Percentiles rank a stretch among this genome's conserved stretches.
Conservation (phyloP, 1,140 invertebrate species). For the Ectropis grisescens region DNA sequence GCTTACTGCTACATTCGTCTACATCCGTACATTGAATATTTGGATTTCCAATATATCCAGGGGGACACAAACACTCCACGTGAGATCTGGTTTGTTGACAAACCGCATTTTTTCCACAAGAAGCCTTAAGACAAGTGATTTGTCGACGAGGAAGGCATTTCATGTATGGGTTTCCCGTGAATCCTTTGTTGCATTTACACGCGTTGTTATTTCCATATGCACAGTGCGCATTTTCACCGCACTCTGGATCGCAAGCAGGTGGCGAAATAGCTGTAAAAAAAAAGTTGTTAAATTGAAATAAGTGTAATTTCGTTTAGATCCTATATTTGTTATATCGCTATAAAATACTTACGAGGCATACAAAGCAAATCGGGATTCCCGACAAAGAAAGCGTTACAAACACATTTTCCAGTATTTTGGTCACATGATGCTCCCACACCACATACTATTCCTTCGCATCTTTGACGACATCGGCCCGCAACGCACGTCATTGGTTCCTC, state of each 20-base stretch:
- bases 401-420: conserved; percentile 82
- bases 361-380: conserved; percentile 91
- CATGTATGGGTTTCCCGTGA: conserved; percentile 88
- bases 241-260: conserved; percentile 83
- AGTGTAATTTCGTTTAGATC: too few species aligned
- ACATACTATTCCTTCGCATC: conserved; percentile 87
- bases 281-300: too few species aligned
- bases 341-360: conserved; percentile 92
- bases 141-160: conserved; percentile 80
- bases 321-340: too few species aligned
- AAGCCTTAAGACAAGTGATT: conserved; percentile 78
- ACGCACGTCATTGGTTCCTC: conserved; percentile 84
- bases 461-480: conserved; percentile 85
- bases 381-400: conserved; percentile 88
- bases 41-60: conserved; percentile 88
- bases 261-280: conserved; percentile 77
- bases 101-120: conserved; percentile 84
- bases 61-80: conserved; percentile 85
- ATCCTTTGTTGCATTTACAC: conserved; percentile 88
- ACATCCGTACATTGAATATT: conserved; percentile 89
- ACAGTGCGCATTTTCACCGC: conserved; percentile 88
- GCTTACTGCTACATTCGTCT: conserved; percentile 85
- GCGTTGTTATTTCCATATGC: conserved; percentile 83
- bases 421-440: conserved; percentile 84
- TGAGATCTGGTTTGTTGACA: conserved; percentile 81